These are phyloP conservation scores for Troilus luridus DNA, from an alignment of 2,888 invertebrate genomes.

Conservation along the genomic window DNA sequence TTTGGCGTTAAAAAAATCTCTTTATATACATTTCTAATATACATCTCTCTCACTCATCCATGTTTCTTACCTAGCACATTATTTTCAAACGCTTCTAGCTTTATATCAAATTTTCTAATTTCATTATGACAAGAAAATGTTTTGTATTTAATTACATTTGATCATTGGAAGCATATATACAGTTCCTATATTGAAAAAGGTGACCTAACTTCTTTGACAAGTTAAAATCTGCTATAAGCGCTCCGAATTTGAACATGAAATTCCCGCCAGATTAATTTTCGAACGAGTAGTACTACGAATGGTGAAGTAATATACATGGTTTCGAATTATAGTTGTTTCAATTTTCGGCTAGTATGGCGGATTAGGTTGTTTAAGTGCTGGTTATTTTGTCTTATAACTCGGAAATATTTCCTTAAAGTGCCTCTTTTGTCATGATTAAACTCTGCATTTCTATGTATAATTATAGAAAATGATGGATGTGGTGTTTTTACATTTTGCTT, in stretches of 20 bases:
- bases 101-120: too few relatives aligned
- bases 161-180: too few relatives aligned
- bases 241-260: not conserved
- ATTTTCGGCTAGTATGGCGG: slow-evolving; percentile 56
- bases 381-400: slow-evolving; percentile 33
- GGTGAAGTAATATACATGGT: slow-evolving; percentile 46
- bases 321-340: slow-evolving; percentile 23
- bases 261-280: not conserved
- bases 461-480: not conserved
- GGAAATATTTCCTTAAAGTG: not conserved
- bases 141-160: too few relatives aligned
- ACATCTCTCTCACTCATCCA: too few relatives aligned
- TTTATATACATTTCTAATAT: too few relatives aligned
- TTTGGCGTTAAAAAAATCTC: too few relatives aligned
- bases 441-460: not conserved
- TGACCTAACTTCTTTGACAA: too few relatives aligned
- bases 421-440: not conserved
- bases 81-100: too few relatives aligned
- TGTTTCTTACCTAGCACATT: too few relatives aligned
- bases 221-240: not conserved
- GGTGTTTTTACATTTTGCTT: not conserved
- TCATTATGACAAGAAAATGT: too few relatives aligned
- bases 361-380: slow-evolving; percentile 55
- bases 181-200: too few relatives aligned
- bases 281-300: not conserved